Evolutionary conservation across 2,113 vertebrate species (phyloP), one percentile per base, ranked within the genome.

Genomic region (Alaudala cheleensis): DNA sequence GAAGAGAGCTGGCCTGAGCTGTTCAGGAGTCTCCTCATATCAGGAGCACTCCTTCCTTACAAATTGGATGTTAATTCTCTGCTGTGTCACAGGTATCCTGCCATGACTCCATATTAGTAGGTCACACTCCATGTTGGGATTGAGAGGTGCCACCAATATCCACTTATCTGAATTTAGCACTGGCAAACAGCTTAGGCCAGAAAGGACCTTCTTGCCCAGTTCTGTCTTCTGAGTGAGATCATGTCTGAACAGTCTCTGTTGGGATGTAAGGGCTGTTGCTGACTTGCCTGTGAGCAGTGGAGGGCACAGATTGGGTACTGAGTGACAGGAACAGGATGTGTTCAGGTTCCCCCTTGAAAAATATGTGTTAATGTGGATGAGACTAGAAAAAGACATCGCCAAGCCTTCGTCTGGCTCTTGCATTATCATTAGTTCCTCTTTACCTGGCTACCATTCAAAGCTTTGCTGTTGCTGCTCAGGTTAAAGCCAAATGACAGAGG

Each of bases 61-160:
- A 47, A 34, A 66, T 3, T 26, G 16, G 6, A 10, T 44, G 21
- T 42, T 58, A 26, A 18, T 89, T 47, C 47, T 73, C 34, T 42
- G 33, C 45, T 47, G 44, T 40, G 77, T 50, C 54, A 69, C 40
- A 33, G 34, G 7, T 20, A 62, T 49, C 14, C 21, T 25, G 33
- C 28, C 2, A 0, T 0, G 1, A 40, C 23, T 50, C 77, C 50
- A 58, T 71, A 80, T 0, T 2, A 50, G 29, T 29, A 20, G 47
- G 28, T 12, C 9, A 29, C 58, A 10, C 18, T 86, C 29, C 2
- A 1, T 34, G 28, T 40, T 81, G 77, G 56, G 9, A 50, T 26
- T 21, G 49, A 67, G 26, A 79, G 9, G 4, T 58, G 26, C 33
- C 57, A 64, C 74, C 24, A 19, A 56, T 20, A 14, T 45, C 53